phyloP scores from a whole-genome alignment of 2,888 invertebrate genomes.

The Drosophila flavopinicola region DNA sequence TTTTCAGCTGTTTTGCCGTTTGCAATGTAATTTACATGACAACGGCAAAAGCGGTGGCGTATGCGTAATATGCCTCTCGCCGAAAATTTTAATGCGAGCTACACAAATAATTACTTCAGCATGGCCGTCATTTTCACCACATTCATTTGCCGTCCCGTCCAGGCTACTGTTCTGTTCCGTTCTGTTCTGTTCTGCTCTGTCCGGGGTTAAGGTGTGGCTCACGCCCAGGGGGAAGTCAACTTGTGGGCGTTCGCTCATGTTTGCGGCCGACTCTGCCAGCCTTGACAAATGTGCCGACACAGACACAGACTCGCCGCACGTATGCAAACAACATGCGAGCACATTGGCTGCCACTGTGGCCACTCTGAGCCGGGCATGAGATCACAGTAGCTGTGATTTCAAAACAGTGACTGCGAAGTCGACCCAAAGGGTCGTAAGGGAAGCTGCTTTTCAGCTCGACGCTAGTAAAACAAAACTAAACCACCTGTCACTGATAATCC shows the following conservation, averaged over 20 bases:
- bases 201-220: constrained; percentile 25
- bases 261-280: constrained; percentile 8
- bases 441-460: too few relatives aligned
- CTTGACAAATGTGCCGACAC: constrained; percentile 36
- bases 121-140: constrained; percentile 13
- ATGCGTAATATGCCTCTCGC: constrained; percentile 34
- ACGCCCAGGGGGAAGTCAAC: not conserved
- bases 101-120: constrained; percentile 36
- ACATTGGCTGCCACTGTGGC: too few relatives aligned
- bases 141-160: not conserved
- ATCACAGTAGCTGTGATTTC: constrained; percentile 3
- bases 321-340: constrained; percentile 37
- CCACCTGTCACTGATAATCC: too few relatives aligned
- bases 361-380: not conserved
- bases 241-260: constrained; percentile 18
- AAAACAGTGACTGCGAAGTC: not conserved
- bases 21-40: constrained; percentile 47
- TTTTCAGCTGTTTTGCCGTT: constrained; percentile 1
- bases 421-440: too few relatives aligned
- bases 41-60: constrained; percentile 39
- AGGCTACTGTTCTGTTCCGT: too few relatives aligned
- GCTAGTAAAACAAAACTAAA: too few relatives aligned
- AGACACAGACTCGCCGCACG: constrained; percentile 1
- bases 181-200: not conserved
- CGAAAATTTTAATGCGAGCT: constrained; percentile 20